Evolutionary conservation across 2,888 invertebrate genomes (phyloP).

Genomic region (Phrixothrix hirtus): DNA sequence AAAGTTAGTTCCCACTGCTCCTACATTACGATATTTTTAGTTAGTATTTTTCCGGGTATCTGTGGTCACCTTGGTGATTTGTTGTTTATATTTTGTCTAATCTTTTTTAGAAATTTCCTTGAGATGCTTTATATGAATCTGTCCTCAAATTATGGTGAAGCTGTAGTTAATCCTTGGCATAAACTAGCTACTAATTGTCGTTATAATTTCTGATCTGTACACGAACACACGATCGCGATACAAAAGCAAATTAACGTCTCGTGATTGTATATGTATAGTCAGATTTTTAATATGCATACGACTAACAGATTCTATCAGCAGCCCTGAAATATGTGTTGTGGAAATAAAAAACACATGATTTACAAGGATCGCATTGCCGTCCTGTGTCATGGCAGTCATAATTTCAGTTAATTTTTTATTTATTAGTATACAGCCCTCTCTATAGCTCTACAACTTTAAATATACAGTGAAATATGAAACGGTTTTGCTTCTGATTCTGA

Average conservation of each 20-base stretch:
- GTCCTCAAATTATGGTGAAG: too few relatives aligned
- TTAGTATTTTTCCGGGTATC: too few relatives aligned
- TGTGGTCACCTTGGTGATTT: too few relatives aligned
- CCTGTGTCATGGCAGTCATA: constrained; percentile 50
- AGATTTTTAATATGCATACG: constrained; percentile 37
- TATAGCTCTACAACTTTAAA: constrained; percentile 16
- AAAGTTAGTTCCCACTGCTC: constrained; percentile 32
- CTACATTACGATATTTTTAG: too few relatives aligned
- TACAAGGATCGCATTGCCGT: constrained; percentile 51
- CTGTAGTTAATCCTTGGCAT: constrained; percentile 9
- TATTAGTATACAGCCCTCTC: constrained; percentile 41
- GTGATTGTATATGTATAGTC: constrained; percentile 12
- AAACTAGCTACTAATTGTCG: constrained; percentile 15
- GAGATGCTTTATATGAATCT: too few relatives aligned
- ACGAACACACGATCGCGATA: constrained; percentile 28
- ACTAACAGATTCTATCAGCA: constrained; percentile 45
- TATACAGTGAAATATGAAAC: constrained; percentile 29
- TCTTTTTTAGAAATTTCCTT: too few relatives aligned
- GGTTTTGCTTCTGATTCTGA: constrained; percentile 21
- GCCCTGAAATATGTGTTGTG: constrained; percentile 38
- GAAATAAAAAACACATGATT: constrained; percentile 44
- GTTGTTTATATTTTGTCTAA: too few relatives aligned
- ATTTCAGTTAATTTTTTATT: constrained; percentile 52
- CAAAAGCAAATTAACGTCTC: constrained; percentile 36
- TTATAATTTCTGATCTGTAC: constrained; percentile 22